Evolutionary conservation across 2,888 invertebrate species (phyloP).

Genomic region (Dryomyza anilis): DNA sequence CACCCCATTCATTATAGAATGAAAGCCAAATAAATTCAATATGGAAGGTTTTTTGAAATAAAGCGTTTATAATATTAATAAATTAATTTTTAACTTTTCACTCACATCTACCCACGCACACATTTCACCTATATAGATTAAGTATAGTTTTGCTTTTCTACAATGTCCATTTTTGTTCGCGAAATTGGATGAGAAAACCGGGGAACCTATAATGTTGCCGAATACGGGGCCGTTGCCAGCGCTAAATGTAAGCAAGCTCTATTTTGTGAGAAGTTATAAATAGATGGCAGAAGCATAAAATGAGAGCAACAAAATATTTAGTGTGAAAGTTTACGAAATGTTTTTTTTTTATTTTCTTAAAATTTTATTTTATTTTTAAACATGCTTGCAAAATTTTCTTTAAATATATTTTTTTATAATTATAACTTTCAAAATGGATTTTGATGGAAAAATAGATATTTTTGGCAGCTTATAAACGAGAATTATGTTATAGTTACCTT

Average conservation of each 20-base stretch:
- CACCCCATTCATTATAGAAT: background rate
- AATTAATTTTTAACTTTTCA: background rate
- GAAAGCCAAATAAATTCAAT: too few species aligned
- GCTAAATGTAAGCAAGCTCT: constrained; percentile 69
- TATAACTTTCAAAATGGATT: background rate
- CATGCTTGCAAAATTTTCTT: too few species aligned
- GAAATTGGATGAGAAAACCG: constrained; percentile 68
- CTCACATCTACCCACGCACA: background rate
- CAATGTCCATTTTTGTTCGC: constrained; percentile 70
- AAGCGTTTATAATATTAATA: too few species aligned
- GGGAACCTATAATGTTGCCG: constrained; percentile 64
- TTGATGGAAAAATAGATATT: too few species aligned
- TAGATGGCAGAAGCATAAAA: background rate
- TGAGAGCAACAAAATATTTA: background rate
- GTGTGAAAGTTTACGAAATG: background rate
- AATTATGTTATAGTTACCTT: too few species aligned
- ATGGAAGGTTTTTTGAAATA: too few species aligned
- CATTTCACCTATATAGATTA: constrained; percentile 67
- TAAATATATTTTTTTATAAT: background rate
- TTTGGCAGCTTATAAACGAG: too few species aligned
- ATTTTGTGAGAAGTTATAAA: too few species aligned
- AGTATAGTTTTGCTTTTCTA: constrained; percentile 74
- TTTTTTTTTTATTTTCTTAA: background rate
- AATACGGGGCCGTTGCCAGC: constrained; percentile 74
- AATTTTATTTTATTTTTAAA: too few species aligned